Evolutionary conservation across 2,797 vertebrate species (phyloP).

Genomic region (Siniperca undulata): DNA sequence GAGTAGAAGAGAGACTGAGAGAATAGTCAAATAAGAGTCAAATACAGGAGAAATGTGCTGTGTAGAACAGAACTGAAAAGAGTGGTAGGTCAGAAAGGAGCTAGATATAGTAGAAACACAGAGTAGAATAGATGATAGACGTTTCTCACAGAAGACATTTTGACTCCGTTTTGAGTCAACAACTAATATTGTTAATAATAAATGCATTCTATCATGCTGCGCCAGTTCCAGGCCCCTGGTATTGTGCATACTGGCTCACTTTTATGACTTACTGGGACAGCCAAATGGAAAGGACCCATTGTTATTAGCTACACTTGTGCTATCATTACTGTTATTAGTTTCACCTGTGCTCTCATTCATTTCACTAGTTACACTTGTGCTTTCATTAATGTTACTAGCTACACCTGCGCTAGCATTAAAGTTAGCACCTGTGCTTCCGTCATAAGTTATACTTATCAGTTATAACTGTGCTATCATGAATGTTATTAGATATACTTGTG

Average conservation of each 20-base stretch:
- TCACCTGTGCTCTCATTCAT: too few relatives aligned
- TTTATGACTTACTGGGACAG: not conserved
- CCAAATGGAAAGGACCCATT: too few relatives aligned
- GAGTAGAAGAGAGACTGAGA: not conserved
- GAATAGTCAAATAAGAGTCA: not conserved
- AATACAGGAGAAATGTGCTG: not conserved
- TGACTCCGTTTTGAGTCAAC: not conserved
- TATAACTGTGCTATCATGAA: not conserved
- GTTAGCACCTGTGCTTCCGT: not conserved
- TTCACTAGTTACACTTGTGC: not conserved
- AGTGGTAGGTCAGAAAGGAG: not conserved
- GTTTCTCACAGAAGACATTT: not conserved
- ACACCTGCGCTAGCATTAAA: not conserved
- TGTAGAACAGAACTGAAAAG: not conserved
- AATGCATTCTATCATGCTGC: not conserved
- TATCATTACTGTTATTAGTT: not conserved
- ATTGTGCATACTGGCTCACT: not conserved
- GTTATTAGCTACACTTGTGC: not conserved
- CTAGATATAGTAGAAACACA: not conserved
- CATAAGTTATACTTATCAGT: not conserved
- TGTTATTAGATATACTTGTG: not conserved
- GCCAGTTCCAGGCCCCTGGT: not conserved
- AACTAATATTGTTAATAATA: not conserved
- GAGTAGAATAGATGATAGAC: not conserved
- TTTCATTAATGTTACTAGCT: not conserved